Evolutionary conservation across 2,797 vertebrate genomes (phyloP).

Genomic region (Onychomys arenicola): DNA sequence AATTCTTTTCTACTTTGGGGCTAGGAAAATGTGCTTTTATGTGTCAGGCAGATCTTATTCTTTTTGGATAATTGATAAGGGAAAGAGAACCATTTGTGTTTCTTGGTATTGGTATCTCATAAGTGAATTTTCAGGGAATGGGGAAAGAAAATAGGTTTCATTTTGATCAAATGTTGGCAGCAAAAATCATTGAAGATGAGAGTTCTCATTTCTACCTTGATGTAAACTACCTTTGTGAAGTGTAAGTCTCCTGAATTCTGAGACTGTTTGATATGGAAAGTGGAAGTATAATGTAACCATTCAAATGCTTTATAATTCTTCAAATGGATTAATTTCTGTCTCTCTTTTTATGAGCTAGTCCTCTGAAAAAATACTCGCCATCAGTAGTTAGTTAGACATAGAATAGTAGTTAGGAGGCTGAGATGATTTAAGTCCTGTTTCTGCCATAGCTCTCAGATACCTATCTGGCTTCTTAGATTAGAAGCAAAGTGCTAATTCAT

Average conservation of each 20-base stretch:
- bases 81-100: constrained; percentile 32
- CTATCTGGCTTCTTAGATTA: constrained; percentile 18
- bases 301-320: constrained; percentile 55
- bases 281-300: constrained; percentile 4
- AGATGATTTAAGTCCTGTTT: constrained; percentile 59
- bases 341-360: neutral
- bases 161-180: constrained; percentile 59
- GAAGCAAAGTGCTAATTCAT: constrained; percentile 43
- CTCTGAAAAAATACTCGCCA: constrained; percentile 22
- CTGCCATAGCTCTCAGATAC: neutral
- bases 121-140: constrained; percentile 59
- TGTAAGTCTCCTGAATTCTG: constrained; percentile 40
- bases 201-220: constrained; percentile 35
- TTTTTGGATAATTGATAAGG: constrained; percentile 37
- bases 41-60: neutral
- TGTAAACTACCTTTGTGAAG: neutral
- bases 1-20: neutral
- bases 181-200: constrained; percentile 48
- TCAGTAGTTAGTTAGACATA: constrained; percentile 46
- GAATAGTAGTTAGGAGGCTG: constrained; percentile 37
- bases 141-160: neutral
- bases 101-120: constrained; percentile 55
- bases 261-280: constrained; percentile 48
- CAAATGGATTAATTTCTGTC: constrained; percentile 26
- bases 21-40: constrained; percentile 30